Base-by-base conservation (phyloP, 1,140 invertebrate species). In the Atopsyche davidsoni region DNA sequence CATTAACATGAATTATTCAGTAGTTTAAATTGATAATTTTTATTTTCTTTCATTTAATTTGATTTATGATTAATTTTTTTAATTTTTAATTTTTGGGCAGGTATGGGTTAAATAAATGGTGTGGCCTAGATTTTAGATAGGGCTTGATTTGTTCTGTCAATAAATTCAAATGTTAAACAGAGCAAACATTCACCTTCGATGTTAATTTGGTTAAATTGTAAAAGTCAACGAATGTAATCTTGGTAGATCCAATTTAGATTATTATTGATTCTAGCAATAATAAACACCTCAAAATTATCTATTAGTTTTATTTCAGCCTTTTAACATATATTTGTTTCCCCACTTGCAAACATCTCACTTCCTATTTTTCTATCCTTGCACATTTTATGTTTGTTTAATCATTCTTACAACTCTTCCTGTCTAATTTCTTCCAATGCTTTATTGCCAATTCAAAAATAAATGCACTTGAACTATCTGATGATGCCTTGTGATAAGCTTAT, bases 191-290 rank as follows among this genome's bases (percentile, higher is more conserved):
- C 42, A 47, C 51, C 55, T 57, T 57, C 55, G 51, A 57, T 57
- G 55, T 57, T 52, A 53, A 57, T 57, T 57, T 57, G 55, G 51
- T 57, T 53, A 57, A 57, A 58, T 58, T 58, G 56, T 68, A 59
- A 61, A 69, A 69, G 69, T 73, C 72, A 74, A 74, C 72, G 72
- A 74, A 74, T 73, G 69, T 74, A 73, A 72, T 74, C 72, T 69
- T 70, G 70, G 61, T 69, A 72, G 71, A 70, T 66, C 60, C 65
- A 72, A 71, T 72, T 67, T 70, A 66, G 71, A 68, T 67, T 70
- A 72, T 71, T 71, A 61, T 72, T 69, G 66, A 72, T 64, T 67
- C 70, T 74, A 74, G 72, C 71, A 73, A 73, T 73, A 73, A 74
- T 72, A 69, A 66, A 68, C 67, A 65, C 55, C 55, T 57, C 68